phyloP scores from a whole-genome alignment of 1,140 invertebrate genomes.

The Procambarus clarkii region DNA sequence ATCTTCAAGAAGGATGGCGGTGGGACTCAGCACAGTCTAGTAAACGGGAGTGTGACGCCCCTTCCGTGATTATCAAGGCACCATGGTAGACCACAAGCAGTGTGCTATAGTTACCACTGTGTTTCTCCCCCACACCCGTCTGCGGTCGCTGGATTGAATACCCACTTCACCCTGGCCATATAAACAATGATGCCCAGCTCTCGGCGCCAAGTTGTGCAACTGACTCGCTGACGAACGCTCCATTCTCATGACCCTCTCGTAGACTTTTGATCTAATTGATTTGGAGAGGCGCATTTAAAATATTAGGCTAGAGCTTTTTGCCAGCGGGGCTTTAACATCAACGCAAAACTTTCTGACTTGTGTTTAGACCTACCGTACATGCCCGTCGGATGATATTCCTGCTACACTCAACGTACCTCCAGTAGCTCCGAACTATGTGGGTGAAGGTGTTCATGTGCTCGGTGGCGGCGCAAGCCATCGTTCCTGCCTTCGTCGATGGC shows the following conservation, averaged over 20 bases:
- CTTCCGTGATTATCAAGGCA: neutral
- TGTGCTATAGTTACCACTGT: neutral
- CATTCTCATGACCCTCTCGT: neutral
- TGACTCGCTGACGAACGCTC: neutral
- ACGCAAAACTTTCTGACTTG: too few species aligned
- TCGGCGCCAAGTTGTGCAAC: neutral
- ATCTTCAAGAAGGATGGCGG: neutral
- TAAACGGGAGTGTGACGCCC: neutral
- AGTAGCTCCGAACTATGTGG: neutral
- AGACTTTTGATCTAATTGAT: neutral
- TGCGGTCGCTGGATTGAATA: neutral
- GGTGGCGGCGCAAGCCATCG: neutral
- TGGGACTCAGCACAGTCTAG: neutral
- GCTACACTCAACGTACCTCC: too few species aligned
- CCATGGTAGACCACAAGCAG: neutral
- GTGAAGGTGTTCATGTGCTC: neutral
- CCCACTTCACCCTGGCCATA: neutral
- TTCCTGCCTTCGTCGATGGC: neutral
- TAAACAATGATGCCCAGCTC: neutral
- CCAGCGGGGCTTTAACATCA: too few species aligned
- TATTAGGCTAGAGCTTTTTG: too few species aligned
- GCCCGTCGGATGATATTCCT: too few species aligned
- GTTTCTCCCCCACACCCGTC: neutral
- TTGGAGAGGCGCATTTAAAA: neutral
- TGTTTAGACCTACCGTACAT: too few species aligned